These are phyloP conservation scores for Notolepis coatsorum DNA, from an alignment of 2,797 vertebrate species.

Conservation along the genomic window DNA sequence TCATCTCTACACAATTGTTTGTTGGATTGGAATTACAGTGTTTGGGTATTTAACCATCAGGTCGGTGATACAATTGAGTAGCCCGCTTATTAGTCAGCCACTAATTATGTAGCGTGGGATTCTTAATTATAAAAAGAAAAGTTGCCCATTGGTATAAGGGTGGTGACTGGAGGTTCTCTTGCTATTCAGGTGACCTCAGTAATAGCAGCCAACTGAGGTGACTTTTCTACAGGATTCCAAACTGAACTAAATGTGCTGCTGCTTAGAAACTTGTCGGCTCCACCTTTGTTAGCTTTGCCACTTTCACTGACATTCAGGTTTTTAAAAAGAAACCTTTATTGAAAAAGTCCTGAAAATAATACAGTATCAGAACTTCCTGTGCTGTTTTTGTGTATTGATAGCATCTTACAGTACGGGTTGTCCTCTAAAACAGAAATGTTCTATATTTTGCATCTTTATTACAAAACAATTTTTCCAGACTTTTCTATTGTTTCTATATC, in stretches of 20 bases:
- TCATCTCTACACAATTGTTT: slow-evolving; percentile 29
- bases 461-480: no score
- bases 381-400: slow-evolving; percentile 2
- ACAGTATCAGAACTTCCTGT: not conserved
- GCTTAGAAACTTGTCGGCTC: slow-evolving; percentile 20
- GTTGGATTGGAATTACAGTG: not conserved
- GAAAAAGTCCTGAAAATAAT: no score
- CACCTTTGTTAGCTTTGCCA: not conserved
- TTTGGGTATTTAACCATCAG: slow-evolving; percentile 32
- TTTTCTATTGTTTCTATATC: no score
- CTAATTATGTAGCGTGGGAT: slow-evolving; percentile 28
- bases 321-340: no score
- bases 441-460: not conserved
- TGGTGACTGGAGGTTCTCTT: not conserved
- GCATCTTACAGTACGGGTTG: not conserved
- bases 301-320: slow-evolving; percentile 6
- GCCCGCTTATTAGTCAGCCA: slow-evolving; percentile 54
- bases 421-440: not conserved
- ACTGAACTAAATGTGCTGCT: slow-evolving; percentile 49
- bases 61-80: slow-evolving; percentile 71
- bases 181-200: slow-evolving; percentile 2
- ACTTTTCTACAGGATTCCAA: not conserved
- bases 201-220: no score
- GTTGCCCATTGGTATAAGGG: slow-evolving; percentile 1
- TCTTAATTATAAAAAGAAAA: slow-evolving; percentile 13